phyloP scores from a whole-genome alignment of 37 sponge, comb jelly and placozoan species.

The Cladorhizidae sp. region DNA sequence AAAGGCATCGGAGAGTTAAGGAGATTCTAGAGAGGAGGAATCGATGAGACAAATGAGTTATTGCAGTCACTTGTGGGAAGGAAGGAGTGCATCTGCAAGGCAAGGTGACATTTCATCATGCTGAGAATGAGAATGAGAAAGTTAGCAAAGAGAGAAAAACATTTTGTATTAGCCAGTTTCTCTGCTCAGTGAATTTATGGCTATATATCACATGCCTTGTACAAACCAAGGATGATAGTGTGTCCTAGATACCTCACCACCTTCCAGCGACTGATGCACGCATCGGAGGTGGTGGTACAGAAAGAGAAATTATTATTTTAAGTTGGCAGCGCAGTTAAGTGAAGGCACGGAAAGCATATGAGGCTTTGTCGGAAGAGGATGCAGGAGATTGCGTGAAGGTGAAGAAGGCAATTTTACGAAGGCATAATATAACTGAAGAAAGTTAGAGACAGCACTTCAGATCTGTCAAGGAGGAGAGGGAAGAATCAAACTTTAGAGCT shows the following conservation, averaged over 20 bases:
- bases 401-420: constrained; percentile 18
- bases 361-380: constrained; percentile 2
- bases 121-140: constrained; percentile 2
- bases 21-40: neutral
- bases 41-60: neutral
- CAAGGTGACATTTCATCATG: neutral
- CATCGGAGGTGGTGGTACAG: neutral
- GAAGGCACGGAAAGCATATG: constrained; percentile 38
- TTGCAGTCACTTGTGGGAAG: neutral
- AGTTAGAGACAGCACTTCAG: constrained; percentile 43
- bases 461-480: neutral
- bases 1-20: neutral
- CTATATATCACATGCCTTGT: no score
- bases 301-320: neutral
- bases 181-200: no score
- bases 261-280: neutral
- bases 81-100: neutral
- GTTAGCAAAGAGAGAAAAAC: neutral
- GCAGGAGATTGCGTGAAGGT: constrained; percentile 5
- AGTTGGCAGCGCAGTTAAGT: constrained; percentile 7
- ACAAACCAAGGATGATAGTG: neutral
- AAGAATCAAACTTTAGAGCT: constrained; percentile 38
- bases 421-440: constrained; percentile 19
- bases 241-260: neutral
- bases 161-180: no score